Conservation (phyloP, 2,888 invertebrate genomes). For the Iphiclides podalirius region DNA sequence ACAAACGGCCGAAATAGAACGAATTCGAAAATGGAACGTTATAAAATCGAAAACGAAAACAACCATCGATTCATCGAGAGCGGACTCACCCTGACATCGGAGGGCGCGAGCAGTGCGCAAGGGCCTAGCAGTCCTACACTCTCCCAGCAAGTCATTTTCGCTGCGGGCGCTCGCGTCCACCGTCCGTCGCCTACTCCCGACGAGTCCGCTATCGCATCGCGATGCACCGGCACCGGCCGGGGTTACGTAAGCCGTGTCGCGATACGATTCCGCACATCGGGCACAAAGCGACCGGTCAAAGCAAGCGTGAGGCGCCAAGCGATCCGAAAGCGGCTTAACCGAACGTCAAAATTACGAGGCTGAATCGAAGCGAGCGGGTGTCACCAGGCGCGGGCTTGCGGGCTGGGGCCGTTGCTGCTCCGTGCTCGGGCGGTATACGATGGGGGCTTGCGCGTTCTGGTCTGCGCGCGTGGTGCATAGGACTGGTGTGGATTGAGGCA, state of each 20-base stretch:
- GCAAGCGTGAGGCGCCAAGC: constrained; percentile 73
- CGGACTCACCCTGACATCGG: constrained; percentile 73
- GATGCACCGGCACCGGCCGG: constrained; percentile 59
- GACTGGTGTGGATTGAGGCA: constrained; percentile 39
- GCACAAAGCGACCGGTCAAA: constrained; percentile 38
- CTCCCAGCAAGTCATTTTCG: constrained; percentile 78
- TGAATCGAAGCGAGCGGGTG: constrained; percentile 73
- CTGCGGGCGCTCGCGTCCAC: constrained; percentile 43
- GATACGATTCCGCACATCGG: constrained; percentile 38
- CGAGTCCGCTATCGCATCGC: constrained; percentile 51
- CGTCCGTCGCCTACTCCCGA: constrained; percentile 44
- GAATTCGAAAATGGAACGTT: no score
- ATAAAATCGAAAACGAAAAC: neutral
- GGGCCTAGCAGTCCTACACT: constrained; percentile 76
- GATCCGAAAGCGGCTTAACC: constrained; percentile 73
- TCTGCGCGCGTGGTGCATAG: constrained; percentile 59
- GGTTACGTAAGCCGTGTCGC: constrained; percentile 57
- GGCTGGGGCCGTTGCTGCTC: neutral
- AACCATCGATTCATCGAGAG: constrained; percentile 30
- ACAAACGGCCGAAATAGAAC: no score
- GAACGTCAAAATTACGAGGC: constrained; percentile 78
- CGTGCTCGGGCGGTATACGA: no score
- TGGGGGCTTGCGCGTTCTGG: neutral
- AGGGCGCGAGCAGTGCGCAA: constrained; percentile 73
- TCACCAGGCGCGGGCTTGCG: no score